Percentiles rank a stretch among this genome's conserved stretches.
Conservation (phyloP, 2,113 vertebrate genomes). For the Daboia siamensis region DNA sequence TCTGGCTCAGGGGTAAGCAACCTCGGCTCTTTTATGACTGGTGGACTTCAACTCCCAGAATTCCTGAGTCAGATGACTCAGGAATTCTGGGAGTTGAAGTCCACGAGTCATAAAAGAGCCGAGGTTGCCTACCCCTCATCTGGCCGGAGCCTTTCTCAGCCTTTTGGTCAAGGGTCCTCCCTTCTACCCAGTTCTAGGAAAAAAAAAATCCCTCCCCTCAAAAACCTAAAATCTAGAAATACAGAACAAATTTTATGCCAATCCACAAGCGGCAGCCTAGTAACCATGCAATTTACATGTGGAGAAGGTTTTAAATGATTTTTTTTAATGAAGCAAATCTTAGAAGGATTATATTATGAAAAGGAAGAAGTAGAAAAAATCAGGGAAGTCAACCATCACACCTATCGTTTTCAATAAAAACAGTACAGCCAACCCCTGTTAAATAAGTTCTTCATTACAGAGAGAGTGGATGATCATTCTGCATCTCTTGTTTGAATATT, state of each 20-base stretch:
- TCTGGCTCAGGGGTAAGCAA: neutral
- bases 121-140: no score
- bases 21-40: no score
- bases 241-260: neutral
- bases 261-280: neutral
- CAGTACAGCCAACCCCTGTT: neutral
- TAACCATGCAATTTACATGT: neutral
- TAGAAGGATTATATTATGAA: neutral
- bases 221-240: neutral
- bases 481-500: neutral
- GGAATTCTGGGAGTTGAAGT: no score
- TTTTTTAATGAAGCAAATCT: neutral
- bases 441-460: neutral
- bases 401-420: neutral
- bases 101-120: no score
- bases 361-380: neutral
- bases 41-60: no score
- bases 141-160: neutral
- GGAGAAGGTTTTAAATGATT: neutral
- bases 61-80: no score
- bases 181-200: neutral
- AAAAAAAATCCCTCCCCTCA: neutral
- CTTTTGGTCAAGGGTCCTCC: neutral
- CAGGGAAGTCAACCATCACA: neutral
- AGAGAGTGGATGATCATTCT: neutral